Percentiles rank a stretch among this genome's conserved stretches.
These are phyloP conservation scores for Chelonus formosanus DNA, from an alignment of 2,888 invertebrate species.

Conservation along the genomic window DNA sequence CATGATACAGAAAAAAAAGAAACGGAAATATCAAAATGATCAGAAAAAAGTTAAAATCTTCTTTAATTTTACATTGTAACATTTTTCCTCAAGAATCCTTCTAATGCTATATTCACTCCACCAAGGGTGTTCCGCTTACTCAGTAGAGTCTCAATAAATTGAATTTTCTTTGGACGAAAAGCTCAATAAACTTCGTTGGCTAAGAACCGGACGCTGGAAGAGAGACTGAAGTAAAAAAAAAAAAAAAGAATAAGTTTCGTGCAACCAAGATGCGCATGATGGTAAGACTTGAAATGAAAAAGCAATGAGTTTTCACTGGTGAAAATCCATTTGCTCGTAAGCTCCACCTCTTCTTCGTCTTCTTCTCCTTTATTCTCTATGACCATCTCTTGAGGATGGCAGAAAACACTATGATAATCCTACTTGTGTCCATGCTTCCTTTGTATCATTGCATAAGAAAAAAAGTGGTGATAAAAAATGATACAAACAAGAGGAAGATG, in stretches of 20 bases:
- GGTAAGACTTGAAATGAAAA: conserved; percentile 13
- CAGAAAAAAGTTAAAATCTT: not conserved
- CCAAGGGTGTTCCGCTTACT: not conserved
- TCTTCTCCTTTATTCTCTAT: not conserved
- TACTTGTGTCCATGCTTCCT: not conserved
- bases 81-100: too few species aligned
- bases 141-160: conserved; percentile 18
- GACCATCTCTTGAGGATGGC: conserved; percentile 3
- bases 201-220: conserved; percentile 5
- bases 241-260: conserved; percentile 1
- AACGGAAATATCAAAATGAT: conserved; percentile 2
- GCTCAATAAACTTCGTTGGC: conserved; percentile 20
- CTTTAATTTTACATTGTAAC: too few species aligned
- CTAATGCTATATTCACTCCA: conserved; percentile 5
- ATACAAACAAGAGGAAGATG: conserved; percentile 28
- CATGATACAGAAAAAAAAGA: conserved; percentile 4
- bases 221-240: not conserved
- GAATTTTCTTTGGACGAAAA: conserved; percentile 16
- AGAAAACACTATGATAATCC: conserved; percentile 13
- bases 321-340: conserved; percentile 21
- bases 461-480: conserved; percentile 24
- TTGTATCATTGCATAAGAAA: conserved; percentile 1
- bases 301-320: conserved; percentile 13
- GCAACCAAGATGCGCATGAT: conserved; percentile 9
- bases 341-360: conserved; percentile 2